Percentiles rank a stretch among this genome's conserved stretches.
Conservation (phyloP, 1,140 invertebrate species). For the Epicauta chinensis region DNA sequence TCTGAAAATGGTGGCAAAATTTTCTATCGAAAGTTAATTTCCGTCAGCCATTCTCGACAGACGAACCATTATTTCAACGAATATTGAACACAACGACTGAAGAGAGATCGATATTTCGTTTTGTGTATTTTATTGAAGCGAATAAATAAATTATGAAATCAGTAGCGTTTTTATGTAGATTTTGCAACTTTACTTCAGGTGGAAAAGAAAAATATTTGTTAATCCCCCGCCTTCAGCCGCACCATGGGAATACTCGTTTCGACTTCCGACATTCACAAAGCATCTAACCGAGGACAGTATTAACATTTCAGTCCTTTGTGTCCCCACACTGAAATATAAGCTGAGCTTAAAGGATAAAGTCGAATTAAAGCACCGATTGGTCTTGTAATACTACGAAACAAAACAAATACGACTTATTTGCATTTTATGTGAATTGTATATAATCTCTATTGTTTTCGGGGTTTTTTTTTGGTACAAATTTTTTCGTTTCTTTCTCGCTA, state of each 20-base stretch:
- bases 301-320: slow-evolving; percentile 33
- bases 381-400: slow-evolving; percentile 20
- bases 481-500: too few species aligned
- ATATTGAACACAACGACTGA: too few species aligned
- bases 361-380: slow-evolving; percentile 30
- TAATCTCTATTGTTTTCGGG: slow-evolving; percentile 3
- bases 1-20: too few species aligned
- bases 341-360: slow-evolving; percentile 29
- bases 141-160: too few species aligned
- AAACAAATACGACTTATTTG: slow-evolving; percentile 20
- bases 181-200: slow-evolving; percentile 6
- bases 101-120: too few species aligned
- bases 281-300: slow-evolving; percentile 25
- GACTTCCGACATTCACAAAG: slow-evolving; percentile 25
- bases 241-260: slow-evolving; percentile 20
- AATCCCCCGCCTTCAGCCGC: slow-evolving; percentile 22
- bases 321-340: slow-evolving; percentile 26
- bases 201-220: background rate
- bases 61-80: too few species aligned
- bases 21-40: too few species aligned
- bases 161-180: too few species aligned
- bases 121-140: too few species aligned
- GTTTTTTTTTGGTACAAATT: too few species aligned
- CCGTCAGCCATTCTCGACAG: too few species aligned
- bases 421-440: slow-evolving; percentile 16